Base-by-base conservation (phyloP, 2,113 vertebrate species). In the Pteronura brasiliensis region DNA sequence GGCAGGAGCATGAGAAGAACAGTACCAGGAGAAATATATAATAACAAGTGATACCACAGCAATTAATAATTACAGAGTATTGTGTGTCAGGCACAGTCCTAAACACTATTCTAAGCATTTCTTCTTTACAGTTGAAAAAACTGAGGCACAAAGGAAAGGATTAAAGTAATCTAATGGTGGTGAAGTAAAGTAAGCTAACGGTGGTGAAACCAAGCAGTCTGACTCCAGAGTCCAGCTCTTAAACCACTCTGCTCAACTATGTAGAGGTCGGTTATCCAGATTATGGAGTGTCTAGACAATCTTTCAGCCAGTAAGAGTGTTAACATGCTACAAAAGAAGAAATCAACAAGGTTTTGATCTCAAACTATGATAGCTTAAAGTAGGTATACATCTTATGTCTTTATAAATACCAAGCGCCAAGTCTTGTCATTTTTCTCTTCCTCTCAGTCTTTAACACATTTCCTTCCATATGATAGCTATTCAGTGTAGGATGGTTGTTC, bases 391-490 rank as follows among this genome's bases (percentile, higher is more conserved):
- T 49, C 93, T 96, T 72, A 90, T 21, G 20, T 36, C 39, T 52
- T 76, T 84, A 10, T 80, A 90, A 86, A 94, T 87, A 95, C 67
- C 72, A 82, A 86, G 14, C 42, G 27, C 31, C 27, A 94, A 65
- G 44, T 36, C 34, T 93, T 79, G 80, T 34, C 81, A 87, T 85
- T 96, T 96, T 72, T 96, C 57, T 93, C 90, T 17, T 94, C 72
- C 29, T 25, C 59, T 55, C 82, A 39, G 71, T 88, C 55, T 39
- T 59, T 47, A 34, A 79, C 7, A n/a, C 18, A 89, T 25, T 79
- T 79, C 52, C 52, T 65, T 95, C 96, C 79, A 49, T 18, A 67
- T 44, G 76, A 79, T 0, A 86, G 44, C 6, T 95, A 39, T 49
- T 88, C 69, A 63, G 7, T 34, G 57, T 25, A 74, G 23, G 52